Percentiles rank a stretch among this genome's conserved stretches.
phyloP scores from a whole-genome alignment of 2,797 vertebrate genomes.

The Lagorchestes hirsutus region DNA sequence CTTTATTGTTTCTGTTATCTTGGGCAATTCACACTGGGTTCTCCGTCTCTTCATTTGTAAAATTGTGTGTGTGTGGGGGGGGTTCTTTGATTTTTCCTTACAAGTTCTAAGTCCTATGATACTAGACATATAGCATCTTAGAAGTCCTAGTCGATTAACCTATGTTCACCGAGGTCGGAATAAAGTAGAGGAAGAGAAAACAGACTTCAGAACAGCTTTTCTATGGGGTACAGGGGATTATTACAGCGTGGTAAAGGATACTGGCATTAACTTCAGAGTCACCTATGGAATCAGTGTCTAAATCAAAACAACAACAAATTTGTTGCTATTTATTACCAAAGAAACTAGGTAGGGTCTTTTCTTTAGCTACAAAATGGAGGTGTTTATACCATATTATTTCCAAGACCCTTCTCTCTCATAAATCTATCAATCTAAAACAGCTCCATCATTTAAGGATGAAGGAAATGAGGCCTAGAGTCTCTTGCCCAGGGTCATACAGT shows the following conservation, averaged over 20 bases:
- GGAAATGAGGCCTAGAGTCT: background rate
- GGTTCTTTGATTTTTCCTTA: background rate
- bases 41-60: background rate
- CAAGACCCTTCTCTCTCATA: background rate
- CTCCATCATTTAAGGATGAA: background rate
- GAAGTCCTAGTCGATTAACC: background rate
- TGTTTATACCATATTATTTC: background rate
- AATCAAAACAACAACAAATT: background rate
- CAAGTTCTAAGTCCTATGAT: background rate
- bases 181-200: background rate
- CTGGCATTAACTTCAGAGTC: background rate
- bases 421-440: background rate
- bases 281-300: background rate
- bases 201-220: background rate
- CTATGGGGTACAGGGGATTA: background rate
- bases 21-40: background rate
- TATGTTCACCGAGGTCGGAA: background rate
- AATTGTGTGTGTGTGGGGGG: background rate
- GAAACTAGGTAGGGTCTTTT: background rate
- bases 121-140: background rate
- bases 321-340: background rate
- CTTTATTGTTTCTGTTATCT: background rate
- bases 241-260: background rate
- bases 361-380: background rate
- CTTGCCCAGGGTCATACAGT: conserved; percentile 8